A percentile compares a stretch with the other conserved stretches of the same genome.
phyloP scores from a whole-genome alignment of 2,888 invertebrate species.

The Arge pagana region DNA sequence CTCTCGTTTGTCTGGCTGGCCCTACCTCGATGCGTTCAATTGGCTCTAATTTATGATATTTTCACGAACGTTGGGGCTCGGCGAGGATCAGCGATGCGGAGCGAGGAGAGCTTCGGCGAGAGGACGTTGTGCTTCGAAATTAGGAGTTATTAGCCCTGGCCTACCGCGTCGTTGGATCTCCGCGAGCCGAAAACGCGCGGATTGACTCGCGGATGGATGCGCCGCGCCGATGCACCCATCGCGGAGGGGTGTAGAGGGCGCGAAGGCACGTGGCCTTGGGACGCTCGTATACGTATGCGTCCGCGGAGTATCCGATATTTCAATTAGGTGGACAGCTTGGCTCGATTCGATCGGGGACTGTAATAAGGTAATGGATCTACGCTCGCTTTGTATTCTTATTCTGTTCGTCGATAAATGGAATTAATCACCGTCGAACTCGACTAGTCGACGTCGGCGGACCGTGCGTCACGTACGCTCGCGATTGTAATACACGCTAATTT shows the following conservation, averaged over 20 bases:
- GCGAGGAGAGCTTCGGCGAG: no score
- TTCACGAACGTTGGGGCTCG: conserved; percentile 13
- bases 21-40: conserved; percentile 13
- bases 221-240: no score
- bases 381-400: conserved; percentile 17
- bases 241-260: no score
- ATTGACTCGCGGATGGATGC: no score
- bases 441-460: no score
- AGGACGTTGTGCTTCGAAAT: conserved; percentile 5
- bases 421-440: conserved; percentile 13
- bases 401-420: conserved; percentile 14
- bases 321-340: conserved; percentile 13
- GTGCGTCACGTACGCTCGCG: no score
- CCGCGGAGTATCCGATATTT: conserved; percentile 20
- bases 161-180: conserved; percentile 6
- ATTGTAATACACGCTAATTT: no score
- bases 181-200: conserved; percentile 11
- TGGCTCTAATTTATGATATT: conserved; percentile 14
- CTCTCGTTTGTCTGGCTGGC: conserved; percentile 12
- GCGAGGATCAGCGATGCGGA: background rate
- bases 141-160: conserved; percentile 8
- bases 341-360: background rate
- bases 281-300: no score
- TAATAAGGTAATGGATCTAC: conserved; percentile 20
- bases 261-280: no score